phyloP scores from a whole-genome alignment of 2,888 invertebrate species.

The Sepiola atlantica region DNA sequence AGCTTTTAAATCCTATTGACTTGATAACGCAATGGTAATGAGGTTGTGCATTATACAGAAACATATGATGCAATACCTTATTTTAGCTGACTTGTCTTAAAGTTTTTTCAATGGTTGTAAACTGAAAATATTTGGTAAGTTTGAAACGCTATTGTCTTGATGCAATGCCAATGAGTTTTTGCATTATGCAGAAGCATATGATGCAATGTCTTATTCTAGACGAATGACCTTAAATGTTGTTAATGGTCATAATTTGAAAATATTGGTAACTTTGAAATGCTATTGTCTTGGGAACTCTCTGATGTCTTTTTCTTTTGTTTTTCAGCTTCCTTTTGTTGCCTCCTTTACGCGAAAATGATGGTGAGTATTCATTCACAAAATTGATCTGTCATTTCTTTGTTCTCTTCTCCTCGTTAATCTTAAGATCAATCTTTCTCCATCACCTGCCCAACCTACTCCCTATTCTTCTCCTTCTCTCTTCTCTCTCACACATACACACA shows the following conservation, averaged over 20 bases:
- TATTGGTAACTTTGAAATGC: neutral
- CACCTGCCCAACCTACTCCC: no score
- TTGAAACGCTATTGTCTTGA: neutral
- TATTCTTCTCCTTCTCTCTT: neutral
- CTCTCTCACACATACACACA: neutral
- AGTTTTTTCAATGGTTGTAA: neutral
- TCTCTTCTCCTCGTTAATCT: neutral
- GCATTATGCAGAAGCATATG: no score
- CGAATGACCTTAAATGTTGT: no score
- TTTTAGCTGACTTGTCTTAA: no score
- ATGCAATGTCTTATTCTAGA: no score
- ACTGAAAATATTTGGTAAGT: neutral
- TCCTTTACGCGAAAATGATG: neutral
- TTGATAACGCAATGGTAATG: no score
- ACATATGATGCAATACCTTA: no score
- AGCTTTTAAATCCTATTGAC: no score
- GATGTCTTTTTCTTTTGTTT: neutral
- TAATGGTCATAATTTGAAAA: neutral
- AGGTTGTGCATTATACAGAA: no score
- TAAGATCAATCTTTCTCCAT: neutral
- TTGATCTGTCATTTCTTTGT: neutral
- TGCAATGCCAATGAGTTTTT: no score
- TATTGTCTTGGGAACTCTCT: neutral
- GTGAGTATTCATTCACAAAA: neutral
- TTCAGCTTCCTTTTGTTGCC: neutral